Conservation (phyloP, 1,140 invertebrate genomes). For the Rhysida immarginata region DNA sequence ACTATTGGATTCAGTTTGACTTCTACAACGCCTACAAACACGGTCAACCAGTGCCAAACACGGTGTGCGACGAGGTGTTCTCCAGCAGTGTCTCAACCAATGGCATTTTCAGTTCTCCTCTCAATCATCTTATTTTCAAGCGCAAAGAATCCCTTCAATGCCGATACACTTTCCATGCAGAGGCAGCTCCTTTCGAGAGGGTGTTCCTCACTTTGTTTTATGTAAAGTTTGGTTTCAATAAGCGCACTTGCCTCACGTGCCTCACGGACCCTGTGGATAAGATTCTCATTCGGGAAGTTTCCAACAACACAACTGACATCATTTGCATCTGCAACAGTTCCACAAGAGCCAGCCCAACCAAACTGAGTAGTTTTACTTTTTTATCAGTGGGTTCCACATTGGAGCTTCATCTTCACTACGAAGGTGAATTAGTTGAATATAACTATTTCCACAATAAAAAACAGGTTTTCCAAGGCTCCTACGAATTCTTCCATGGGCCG, state of each 20-base stretch:
- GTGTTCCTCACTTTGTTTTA: slow-evolving; percentile 56
- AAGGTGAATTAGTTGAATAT: slow-evolving; percentile 52
- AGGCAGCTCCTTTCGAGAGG: slow-evolving; percentile 56
- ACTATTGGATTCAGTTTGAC: slow-evolving; percentile 83
- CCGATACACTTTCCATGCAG: slow-evolving; percentile 64
- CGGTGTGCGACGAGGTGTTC: slow-evolving; percentile 69
- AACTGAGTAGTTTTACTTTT: slow-evolving; percentile 26
- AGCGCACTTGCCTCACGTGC: background rate
- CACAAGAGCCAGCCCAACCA: background rate
- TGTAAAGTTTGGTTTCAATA: slow-evolving; percentile 40
- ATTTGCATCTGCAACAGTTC: slow-evolving; percentile 17
- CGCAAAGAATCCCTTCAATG: slow-evolving; percentile 56
- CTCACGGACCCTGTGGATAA: slow-evolving; percentile 69
- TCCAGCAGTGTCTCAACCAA: slow-evolving; percentile 49
- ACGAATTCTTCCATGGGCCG: slow-evolving; percentile 74
- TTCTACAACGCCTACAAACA: slow-evolving; percentile 78
- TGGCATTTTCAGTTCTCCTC: slow-evolving; percentile 55
- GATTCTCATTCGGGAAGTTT: slow-evolving; percentile 33
- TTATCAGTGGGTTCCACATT: slow-evolving; percentile 58
- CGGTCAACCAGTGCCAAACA: slow-evolving; percentile 57
- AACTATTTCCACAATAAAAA: slow-evolving; percentile 46
- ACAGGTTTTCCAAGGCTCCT: slow-evolving; percentile 57
- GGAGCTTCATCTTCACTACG: slow-evolving; percentile 60
- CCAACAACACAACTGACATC: slow-evolving; percentile 15
- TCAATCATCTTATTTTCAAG: slow-evolving; percentile 73